Evolutionary conservation across 2,113 vertebrate species (phyloP), one percentile per base, ranked within the genome.

Genomic region (Dolichallabes microphthalmus): DNA sequence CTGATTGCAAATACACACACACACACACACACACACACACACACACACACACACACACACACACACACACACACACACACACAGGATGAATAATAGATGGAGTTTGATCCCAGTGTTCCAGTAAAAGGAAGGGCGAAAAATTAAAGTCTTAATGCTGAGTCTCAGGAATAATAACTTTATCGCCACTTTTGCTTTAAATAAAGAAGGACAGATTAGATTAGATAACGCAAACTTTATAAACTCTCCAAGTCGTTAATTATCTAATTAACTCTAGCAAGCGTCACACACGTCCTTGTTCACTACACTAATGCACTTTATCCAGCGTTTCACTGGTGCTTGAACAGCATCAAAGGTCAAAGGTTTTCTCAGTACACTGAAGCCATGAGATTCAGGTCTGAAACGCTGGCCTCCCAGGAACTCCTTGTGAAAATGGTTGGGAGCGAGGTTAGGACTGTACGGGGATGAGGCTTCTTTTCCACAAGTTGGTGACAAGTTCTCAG

Each of bases 61-160:
- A 32, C 25, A 30, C 6, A 69, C 17, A 77, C 75, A 58, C 53
- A 32, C 75, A 32, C 75, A 78, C 75, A 35, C 75, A 32, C 75
- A 32, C 25, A 30, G 2, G 2, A 4, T 78, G 76, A 78, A 58
- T 78, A 58, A 78, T 78, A 78, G 30, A 78, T 78, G 76, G 27
- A 58, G 27, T 78, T 78, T 78, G 76, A 78, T 78, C 76, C 57
- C 35, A 4, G 13, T 78, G 55, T 78, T 78, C 76, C 76, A 78
- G 76, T 32, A 58, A 78, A 30, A 57, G 75, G 75, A 78, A 78
- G 52, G 53, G 32, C 5, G 75, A 78, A 5, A 5, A 10, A 30
- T 77, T 10, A 58, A 58, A 58, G 52, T 27, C n/a, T 20, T 77
- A 77, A 77, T 32, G 27, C 15, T 0, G 45, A 75, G 39, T 15